Conservation (phyloP, 2,113 vertebrate genomes). For the Ranitomeya imitator region DNA sequence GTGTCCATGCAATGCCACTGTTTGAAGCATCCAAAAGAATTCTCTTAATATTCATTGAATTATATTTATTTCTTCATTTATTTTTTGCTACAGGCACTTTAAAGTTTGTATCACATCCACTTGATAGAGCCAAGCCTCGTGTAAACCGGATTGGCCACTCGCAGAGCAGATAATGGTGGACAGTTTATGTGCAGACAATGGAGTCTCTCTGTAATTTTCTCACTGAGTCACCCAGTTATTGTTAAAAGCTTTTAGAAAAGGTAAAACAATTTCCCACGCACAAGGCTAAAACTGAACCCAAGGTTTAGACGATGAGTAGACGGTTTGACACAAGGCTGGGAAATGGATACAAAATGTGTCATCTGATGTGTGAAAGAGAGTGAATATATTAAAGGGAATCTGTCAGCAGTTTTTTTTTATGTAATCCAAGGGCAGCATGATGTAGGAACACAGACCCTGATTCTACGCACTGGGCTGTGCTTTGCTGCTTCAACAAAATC, state of each 20-base stretch:
- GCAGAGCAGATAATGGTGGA: not conserved
- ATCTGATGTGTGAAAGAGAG: not conserved
- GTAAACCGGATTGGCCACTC: not conserved
- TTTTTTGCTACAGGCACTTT: not conserved
- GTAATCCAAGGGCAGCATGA: no score
- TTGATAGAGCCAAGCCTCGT: not conserved
- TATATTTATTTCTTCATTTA: no score
- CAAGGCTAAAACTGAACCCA: not conserved
- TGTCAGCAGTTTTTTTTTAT: no score
- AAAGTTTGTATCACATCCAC: not conserved
- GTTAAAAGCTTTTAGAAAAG: not conserved
- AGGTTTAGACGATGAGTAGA: not conserved
- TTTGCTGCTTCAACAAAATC: no score
- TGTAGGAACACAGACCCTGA: no score
- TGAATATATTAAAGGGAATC: not conserved
- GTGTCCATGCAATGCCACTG: no score
- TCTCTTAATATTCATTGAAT: no score
- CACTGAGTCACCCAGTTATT: not conserved
- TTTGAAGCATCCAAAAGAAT: no score
- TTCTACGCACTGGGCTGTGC: no score
- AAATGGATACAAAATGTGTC: not conserved
- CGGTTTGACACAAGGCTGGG: not conserved
- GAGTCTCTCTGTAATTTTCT: not conserved
- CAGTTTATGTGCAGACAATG: not conserved
- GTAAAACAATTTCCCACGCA: constrained; percentile 7